Evolutionary conservation across 2,888 invertebrate species (phyloP).

Genomic region (Apomyelois bistriatella): DNA sequence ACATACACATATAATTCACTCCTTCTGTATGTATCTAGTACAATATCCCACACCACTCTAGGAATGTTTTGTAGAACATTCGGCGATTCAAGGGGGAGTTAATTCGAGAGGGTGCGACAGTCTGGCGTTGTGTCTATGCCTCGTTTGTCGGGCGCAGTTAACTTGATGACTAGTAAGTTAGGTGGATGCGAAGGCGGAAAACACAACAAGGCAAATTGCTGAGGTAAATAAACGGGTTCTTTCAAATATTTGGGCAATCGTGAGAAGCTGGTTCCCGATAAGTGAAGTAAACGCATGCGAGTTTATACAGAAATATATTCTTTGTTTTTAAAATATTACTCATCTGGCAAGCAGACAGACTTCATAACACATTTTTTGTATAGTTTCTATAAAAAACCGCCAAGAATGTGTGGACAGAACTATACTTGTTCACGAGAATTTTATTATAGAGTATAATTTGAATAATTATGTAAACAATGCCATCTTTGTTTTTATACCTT

Average conservation of each 20-base stretch:
- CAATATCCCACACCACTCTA: conserved; percentile 15
- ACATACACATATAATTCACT: no score
- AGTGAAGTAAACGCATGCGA: conserved; percentile 10
- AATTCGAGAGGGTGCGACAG: conserved; percentile 49
- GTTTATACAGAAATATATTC: neutral
- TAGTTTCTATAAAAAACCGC: no score
- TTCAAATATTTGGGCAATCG: neutral
- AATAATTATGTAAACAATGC: no score
- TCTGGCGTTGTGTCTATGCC: conserved; percentile 37
- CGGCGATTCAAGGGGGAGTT: conserved; percentile 34
- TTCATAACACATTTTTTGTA: no score
- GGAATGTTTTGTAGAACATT: conserved; percentile 34
- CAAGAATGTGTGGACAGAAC: no score
- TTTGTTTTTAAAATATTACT: neutral
- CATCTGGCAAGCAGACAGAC: no score
- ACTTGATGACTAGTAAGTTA: neutral
- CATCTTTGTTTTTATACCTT: no score
- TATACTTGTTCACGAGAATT: no score
- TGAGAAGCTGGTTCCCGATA: conserved; percentile 3
- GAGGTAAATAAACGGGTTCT: neutral
- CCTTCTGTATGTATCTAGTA: neutral
- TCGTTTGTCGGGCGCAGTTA: conserved; percentile 21
- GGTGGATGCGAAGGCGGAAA: neutral
- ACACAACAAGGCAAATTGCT: neutral
- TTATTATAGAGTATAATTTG: no score